Evolutionary conservation across 1,140 invertebrate species (phyloP), one percentile per base, ranked within the genome.

Genomic region (Tenebrio molitor): DNA sequence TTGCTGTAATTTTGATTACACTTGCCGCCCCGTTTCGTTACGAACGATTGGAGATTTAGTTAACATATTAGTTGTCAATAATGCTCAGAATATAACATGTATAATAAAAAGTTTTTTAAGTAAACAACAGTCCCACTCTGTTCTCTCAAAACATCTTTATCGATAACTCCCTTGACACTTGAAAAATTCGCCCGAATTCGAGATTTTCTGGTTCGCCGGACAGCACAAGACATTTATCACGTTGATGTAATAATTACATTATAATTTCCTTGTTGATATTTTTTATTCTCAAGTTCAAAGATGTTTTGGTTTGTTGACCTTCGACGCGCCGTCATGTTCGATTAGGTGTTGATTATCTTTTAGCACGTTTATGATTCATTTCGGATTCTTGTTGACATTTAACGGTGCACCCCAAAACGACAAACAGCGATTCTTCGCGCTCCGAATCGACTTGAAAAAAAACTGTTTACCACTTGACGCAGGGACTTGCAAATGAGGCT

Each of bases 41-140:
- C 16, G 23, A 23, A 33, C 36, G 64, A 44, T 66, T 66, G 6
- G 1, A 41, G 21, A 41, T 23, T 65, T 65, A 65, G 14, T 39
- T 65, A 36, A 65, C 42, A 41, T 41, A 44, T 66, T 66, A 66
- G 65, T 68, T 68, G 65, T 68, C 29, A 46, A 46, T 68, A 68
- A 68, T 68, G 65, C 65, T 68, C 65, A 68, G 65, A 66, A 25
- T 63, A 17, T 63, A 63, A 42, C 17, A 23, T 65, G 33, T 41
- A 42, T 44, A 67, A 67, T 50, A 68, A 68, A 68, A 33, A 8
- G 50, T 68, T 68, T 68, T 66, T 8, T 66, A 66, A 66, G 39
- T 33, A 44, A 19, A 29, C n/a, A n/a, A n/a, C n/a, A n/a, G n/a
- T n/a, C n/a, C n/a, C n/a, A n/a, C n/a, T n/a, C n/a, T n/a, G n/a